Conservation (phyloP, 2,113 vertebrate species). For the Edolisoma coerulescens region DNA sequence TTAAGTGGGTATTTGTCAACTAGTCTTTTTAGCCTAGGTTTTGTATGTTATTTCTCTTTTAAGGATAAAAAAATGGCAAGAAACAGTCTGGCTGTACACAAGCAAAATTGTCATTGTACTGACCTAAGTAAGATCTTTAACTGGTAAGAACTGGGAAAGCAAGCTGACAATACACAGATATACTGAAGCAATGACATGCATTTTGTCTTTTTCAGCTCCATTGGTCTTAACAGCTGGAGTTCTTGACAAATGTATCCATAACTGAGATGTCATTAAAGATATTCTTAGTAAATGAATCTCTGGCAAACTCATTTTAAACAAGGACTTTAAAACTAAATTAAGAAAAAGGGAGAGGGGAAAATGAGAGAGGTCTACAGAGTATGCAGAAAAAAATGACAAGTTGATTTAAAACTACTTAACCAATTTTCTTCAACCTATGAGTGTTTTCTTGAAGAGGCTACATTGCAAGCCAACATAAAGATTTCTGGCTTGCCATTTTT, state of each 20-base stretch:
- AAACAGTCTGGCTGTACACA: background rate
- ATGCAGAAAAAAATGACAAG: conserved; percentile 1
- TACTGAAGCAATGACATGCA: background rate
- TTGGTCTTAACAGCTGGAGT: background rate
- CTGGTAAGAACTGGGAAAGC: background rate
- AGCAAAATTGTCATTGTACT: background rate
- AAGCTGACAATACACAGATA: background rate
- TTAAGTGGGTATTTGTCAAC: background rate
- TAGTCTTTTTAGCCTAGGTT: background rate
- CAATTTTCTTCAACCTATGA: background rate
- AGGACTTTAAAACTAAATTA: background rate
- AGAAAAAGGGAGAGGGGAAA: background rate
- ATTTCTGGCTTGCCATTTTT: conserved; percentile 42
- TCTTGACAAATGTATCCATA: conserved; percentile 21
- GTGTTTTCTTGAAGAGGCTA: background rate
- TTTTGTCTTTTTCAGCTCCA: background rate
- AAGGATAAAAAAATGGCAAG: background rate
- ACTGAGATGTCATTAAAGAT: conserved; percentile 38
- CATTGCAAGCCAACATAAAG: background rate
- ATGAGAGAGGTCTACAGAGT: background rate
- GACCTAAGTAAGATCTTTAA: background rate
- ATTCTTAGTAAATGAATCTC: conserved; percentile 32
- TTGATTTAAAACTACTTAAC: conserved; percentile 31
- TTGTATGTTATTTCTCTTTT: background rate
- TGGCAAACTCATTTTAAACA: conserved; percentile 28